Evolutionary conservation across 2,113 vertebrate genomes (phyloP).

Genomic region (Aptenodytes forsteri): DNA sequence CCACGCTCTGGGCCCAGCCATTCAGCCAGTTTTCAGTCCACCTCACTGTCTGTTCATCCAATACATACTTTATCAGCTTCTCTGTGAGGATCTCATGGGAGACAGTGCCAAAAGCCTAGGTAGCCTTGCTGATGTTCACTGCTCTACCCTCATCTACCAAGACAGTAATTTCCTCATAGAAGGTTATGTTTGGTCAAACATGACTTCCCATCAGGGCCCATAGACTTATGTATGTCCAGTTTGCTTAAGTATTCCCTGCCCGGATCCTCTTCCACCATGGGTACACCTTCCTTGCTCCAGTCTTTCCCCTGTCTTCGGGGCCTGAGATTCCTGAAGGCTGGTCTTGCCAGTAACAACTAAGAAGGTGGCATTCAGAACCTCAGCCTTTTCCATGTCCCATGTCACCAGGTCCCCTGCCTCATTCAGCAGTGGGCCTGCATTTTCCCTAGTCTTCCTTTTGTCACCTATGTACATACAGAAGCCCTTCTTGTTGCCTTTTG

Average conservation of each 20-base stretch:
- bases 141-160: background rate
- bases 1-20: rapidly evolving
- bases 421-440: background rate
- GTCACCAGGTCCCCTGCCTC: background rate
- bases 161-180: background rate
- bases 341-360: background rate
- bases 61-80: background rate
- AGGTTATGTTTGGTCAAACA: background rate
- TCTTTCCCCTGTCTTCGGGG: background rate
- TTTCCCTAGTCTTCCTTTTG: background rate
- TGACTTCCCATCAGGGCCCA: background rate
- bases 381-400: background rate
- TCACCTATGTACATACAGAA: background rate
- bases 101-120: background rate
- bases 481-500: background rate
- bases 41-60: background rate
- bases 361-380: background rate
- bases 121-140: background rate
- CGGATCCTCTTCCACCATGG: background rate
- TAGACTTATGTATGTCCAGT: background rate
- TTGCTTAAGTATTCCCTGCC: background rate
- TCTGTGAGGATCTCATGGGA: background rate
- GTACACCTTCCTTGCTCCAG: background rate
- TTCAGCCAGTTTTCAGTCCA: background rate
- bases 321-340: background rate